Evolutionary conservation across 1,140 invertebrate genomes (phyloP).

Genomic region (Apis cerana): DNA sequence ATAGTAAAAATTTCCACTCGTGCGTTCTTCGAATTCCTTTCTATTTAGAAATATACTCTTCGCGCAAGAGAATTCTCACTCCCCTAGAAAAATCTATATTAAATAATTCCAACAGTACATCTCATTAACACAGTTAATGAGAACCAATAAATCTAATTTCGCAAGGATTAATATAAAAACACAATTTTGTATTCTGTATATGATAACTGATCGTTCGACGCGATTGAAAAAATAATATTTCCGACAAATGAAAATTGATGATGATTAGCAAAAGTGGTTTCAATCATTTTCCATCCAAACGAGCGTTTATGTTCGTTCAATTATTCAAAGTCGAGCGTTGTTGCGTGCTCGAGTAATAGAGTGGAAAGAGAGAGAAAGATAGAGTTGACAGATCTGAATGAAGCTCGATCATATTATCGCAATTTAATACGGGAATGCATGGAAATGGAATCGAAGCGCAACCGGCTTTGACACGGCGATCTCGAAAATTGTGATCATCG

Average conservation of each 20-base stretch:
- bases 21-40: no score
- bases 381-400: background rate
- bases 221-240: background rate
- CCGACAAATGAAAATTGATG: background rate
- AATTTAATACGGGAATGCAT: constrained; percentile 17
- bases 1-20: no score
- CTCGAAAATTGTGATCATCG: constrained; percentile 32
- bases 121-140: no score
- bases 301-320: constrained; percentile 1
- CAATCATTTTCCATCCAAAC: background rate
- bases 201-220: background rate
- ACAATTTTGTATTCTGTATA: background rate
- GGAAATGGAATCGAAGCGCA: background rate
- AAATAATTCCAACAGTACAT: no score
- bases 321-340: background rate
- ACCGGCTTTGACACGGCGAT: constrained; percentile 28
- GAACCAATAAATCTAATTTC: no score
- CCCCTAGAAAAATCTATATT: no score
- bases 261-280: background rate
- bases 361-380: background rate
- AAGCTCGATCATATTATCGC: constrained; percentile 24
- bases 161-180: no score
- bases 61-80: no score
- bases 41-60: no score
- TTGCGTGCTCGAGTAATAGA: background rate